Evolutionary conservation across 2,797 vertebrate genomes (phyloP), one percentile per base, ranked within the genome.

Genomic region (Dallia pectoralis): DNA sequence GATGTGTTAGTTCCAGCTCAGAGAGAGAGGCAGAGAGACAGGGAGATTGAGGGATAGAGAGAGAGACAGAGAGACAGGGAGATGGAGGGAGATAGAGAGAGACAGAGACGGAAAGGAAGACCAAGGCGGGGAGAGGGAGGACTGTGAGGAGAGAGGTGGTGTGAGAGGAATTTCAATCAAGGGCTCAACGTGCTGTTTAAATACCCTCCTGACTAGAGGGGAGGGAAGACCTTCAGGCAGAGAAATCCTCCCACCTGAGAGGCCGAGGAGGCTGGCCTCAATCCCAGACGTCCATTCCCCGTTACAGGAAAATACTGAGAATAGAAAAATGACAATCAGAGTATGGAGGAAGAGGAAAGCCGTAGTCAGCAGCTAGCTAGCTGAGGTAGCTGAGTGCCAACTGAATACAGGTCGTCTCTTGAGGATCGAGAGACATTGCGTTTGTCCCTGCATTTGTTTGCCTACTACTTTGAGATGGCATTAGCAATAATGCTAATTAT

Each of bases 151-250:
- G 79, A 73, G 74, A 72, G 71, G 73, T 72, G 77, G 75, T 77
- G 72, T 88, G 85, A 84, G 80, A 75, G 73, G 82, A 82, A 87
- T 85, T 77, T 83, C 82, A 83, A 87, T 85, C 72, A 65, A 74
- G 71, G 25, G 73, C 79, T 82, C 51, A 77, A 67, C 63, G 67
- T 73, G 72, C 67, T 71, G 73, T 76, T 83, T 81, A 85, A 84
- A 85, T 83, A 82, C 74, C 76, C 79, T 70, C 73, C 67, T 69
- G 14, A 63, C 29, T 48, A 47, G 63, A 68, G 49, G 73, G 71
- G 62, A 78, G 71, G 36, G 69, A 72, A 66, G 62, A 69, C 40
- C 71, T 76, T 78, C 70, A 78, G 71, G 67, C 51, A 67, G 68
- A 79, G 62, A 78, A 65, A 75, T 71, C 76, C 73, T 65, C 77